A percentile compares a stretch with the other conserved stretches of the same genome.
Conservation (phyloP, 2,888 invertebrate species). For the Prionchulus punctatus region DNA sequence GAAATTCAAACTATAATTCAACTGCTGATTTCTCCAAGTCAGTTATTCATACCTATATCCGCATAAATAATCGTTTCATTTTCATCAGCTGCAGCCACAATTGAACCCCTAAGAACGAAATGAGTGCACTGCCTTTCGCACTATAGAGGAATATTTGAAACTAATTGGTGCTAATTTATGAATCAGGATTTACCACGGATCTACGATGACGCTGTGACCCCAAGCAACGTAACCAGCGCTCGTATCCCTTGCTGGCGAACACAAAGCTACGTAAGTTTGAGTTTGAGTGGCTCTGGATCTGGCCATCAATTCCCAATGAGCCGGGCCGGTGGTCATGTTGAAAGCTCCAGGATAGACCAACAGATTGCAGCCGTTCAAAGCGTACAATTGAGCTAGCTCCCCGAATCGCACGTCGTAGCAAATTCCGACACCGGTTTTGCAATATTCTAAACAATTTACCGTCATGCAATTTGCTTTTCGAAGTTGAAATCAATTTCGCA, state of each 20-base stretch:
- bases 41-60: constrained; percentile 50
- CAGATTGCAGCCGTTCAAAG: constrained; percentile 51
- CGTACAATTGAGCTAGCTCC: constrained; percentile 53
- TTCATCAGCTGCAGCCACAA: constrained; percentile 52
- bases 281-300: constrained; percentile 67
- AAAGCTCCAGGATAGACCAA: constrained; percentile 85
- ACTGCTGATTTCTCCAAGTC: neutral
- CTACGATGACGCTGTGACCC: constrained; percentile 66
- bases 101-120: constrained; percentile 43
- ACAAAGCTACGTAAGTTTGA: constrained; percentile 63
- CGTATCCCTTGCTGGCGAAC: constrained; percentile 61
- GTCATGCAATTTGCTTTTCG: neutral
- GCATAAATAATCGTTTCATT: constrained; percentile 53
- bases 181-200: constrained; percentile 48
- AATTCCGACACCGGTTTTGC: constrained; percentile 71
- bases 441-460: constrained; percentile 36
- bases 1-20: constrained; percentile 1
- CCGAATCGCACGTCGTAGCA: constrained; percentile 86
- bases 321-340: constrained; percentile 85
- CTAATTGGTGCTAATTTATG: neutral
- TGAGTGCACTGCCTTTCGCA: neutral
- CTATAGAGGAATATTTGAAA: too few species aligned
- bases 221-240: constrained; percentile 62
- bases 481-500: neutral
- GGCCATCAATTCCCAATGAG: constrained; percentile 74